Evolutionary conservation across 2,888 invertebrate genomes (phyloP).

Genomic region (Pediacus dermestoides): DNA sequence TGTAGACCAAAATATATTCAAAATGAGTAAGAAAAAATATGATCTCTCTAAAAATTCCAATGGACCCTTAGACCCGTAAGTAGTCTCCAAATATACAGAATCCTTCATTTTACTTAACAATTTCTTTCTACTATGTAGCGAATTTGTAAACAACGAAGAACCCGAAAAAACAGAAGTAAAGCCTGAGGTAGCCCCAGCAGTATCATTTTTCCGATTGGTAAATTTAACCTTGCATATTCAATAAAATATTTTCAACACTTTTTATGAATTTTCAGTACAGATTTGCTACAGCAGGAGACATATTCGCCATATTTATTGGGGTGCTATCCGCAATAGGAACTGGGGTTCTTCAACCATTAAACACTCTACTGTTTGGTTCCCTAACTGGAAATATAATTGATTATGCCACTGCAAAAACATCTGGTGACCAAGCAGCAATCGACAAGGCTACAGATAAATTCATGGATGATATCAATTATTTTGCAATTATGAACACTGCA

Average conservation of each 20-base stretch:
- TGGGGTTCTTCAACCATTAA: conserved; percentile 64
- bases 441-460: conserved; percentile 51
- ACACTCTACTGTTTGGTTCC: conserved; percentile 65
- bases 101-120: too few species aligned
- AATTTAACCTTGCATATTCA: conserved; percentile 8
- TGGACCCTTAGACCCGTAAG: conserved; percentile 17
- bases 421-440: conserved; percentile 30
- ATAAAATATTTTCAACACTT: not conserved
- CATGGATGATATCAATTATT: conserved; percentile 53
- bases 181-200: conserved; percentile 12
- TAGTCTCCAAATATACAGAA: too few species aligned
- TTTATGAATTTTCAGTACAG: conserved; percentile 57
- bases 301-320: conserved; percentile 57
- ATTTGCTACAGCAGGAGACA: conserved; percentile 61
- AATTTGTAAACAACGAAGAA: conserved; percentile 11
- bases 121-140: not conserved
- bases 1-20: too few species aligned
- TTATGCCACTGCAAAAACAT: conserved; percentile 28
- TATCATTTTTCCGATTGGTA: conserved; percentile 22
- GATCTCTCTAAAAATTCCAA: conserved; percentile 13
- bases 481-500: conserved; percentile 60
- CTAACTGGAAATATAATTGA: conserved; percentile 60
- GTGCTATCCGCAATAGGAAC: conserved; percentile 56
- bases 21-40: conserved; percentile 14
- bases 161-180: conserved; percentile 10